Base-by-base conservation (phyloP, 2,797 vertebrate genomes). In the Moxostoma hubbsi region DNA sequence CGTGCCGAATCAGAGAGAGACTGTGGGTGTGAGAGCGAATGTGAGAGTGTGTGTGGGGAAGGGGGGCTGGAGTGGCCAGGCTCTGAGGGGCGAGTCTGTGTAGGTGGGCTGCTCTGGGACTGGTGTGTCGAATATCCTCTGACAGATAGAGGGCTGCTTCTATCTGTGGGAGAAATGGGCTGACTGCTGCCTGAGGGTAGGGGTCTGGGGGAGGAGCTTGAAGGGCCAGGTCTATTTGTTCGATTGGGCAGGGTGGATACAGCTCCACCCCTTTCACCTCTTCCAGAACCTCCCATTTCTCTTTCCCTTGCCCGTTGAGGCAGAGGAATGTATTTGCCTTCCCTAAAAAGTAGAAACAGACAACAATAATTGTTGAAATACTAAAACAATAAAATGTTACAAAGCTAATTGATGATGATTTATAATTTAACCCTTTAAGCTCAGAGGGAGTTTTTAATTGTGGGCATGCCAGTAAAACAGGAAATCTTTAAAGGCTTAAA, bases 261-360 rank as follows among this genome's bases (percentile, higher is more conserved):
- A 0, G 81, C 75, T 0, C 78, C 80, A 0, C 83, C 79, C 15
- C 85, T 65, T 24, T 83, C 85, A 7, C 77, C 82, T 12, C 88
- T 84, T 9, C 84, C 83, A 0, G 88, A 82, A 43, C 75, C 77
- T 80, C 92, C 93, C 79, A 95, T 92, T 12, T 93, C 90, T 43
- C 91, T 88, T 81, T 98, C 96, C 73, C 96, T 92, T 82, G 96
- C 95, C n/a, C 96, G 93, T 4, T 97, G 96, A 75, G 95, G 96
- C 84, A 97, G 86, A 73, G 96, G 95, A 85, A 96, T 95, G 86
- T 98, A 97, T 78, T 96, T 96, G 53, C 94, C 95, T 51, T 97
- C 96, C 87, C 96, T 98, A 81, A 36, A 73, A 57, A 15, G 71
- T 54, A 76, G n/a, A 53, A 2, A 36, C 43, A 75, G 18, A 64